Evolutionary conservation across 35 echinoderm and acorn worm genomes (phyloP), one percentile per base, ranked within the genome.

Genomic region (Chiridota heheva): DNA sequence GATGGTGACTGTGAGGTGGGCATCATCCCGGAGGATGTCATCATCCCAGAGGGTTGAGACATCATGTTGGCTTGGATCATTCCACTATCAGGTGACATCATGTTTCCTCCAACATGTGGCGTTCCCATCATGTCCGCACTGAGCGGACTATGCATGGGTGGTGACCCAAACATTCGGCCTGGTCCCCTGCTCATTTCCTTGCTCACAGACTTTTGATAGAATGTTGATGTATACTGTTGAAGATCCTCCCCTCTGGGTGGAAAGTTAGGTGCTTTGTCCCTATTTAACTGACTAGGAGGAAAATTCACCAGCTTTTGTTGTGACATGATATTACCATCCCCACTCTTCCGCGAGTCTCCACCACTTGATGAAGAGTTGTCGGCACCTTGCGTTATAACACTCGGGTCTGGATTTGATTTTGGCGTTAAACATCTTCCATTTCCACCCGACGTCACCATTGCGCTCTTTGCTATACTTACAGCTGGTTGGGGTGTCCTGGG

Each of bases 241-340:
- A 86, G 58, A 60, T 98, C 95, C 70, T 98, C 95, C 27, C 95
- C 95, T 60, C 95, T 73, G 26, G 95, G 95, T 7, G 95, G 95
- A 67, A 98, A 98, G 69, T 98, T 98, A 20, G 95, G 95, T 17
- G 95, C 95, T 70, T 98, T 98, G 76, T 98, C 95, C 15, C 95
- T 69, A 69, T 98, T 98, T 40, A 98, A 71, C 62, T 91, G 88
- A 55, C 95, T 98, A 3, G 95, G 66, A 20, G 95, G 95, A 60
- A 98, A 98, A 40, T 98, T 91, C 12, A 98, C 95, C 42, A 98
- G 65, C 20, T 86, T 87, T 51, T 90, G 87, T 41, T 90, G 87
- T 27, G 55, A 45, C 72, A n/a, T 22, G 45, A 71, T 42, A 5
- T 71, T 71, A 71, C 67, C 27, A 49, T 76, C 33, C 5, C 33